Evolutionary conservation across 2,797 vertebrate genomes (phyloP).

Genomic region (Lagocephalus sceleratus): DNA sequence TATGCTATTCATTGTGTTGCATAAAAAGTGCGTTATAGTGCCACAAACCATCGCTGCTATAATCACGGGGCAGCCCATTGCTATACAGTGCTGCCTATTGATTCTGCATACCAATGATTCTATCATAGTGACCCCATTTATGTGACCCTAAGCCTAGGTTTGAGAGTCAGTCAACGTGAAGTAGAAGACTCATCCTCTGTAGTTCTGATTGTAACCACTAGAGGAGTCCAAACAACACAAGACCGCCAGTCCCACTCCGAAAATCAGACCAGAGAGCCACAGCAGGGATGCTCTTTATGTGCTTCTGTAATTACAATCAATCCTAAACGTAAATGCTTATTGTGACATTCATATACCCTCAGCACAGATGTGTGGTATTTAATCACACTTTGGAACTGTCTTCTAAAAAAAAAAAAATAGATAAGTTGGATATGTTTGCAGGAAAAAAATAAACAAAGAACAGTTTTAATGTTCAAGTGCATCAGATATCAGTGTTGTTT

Average conservation of each 20-base stretch:
- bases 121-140: too few relatives aligned
- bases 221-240: conserved; percentile 71
- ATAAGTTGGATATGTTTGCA: too few relatives aligned
- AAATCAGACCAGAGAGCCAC: conserved; percentile 2
- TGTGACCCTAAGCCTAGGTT: too few relatives aligned
- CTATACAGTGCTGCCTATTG: too few relatives aligned
- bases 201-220: conserved; percentile 61
- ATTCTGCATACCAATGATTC: too few relatives aligned
- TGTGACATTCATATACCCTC: background rate
- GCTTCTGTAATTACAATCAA: conserved; percentile 16
- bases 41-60: background rate
- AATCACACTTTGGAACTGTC: too few relatives aligned
- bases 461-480: too few relatives aligned
- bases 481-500: conserved; percentile 45
- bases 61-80: too few relatives aligned
- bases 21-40: background rate
- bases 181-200: conserved; percentile 14
- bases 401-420: too few relatives aligned
- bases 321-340: conserved; percentile 14
- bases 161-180: background rate
- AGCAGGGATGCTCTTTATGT: conserved; percentile 15
- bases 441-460: too few relatives aligned
- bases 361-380: too few relatives aligned
- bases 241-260: background rate
- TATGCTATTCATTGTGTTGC: too few relatives aligned